These are phyloP conservation scores for Apodemus speciosus DNA, from an alignment of 2,113 vertebrate genomes.

Conservation along the genomic window DNA sequence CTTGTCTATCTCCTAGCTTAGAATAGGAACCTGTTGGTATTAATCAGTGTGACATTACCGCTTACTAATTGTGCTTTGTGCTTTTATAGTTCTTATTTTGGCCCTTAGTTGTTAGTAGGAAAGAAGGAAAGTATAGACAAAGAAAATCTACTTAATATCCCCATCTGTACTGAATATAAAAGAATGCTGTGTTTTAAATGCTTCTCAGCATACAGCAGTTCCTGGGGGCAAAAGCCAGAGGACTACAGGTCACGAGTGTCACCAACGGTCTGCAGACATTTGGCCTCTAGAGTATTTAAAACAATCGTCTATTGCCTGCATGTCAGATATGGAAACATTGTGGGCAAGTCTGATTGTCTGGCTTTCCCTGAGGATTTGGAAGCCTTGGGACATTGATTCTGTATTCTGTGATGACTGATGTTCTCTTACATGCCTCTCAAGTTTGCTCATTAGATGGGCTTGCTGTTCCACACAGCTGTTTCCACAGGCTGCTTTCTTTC, in stretches of 20 bases:
- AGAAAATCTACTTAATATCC: constrained; percentile 47
- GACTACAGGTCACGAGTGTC: background rate
- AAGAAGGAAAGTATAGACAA: constrained; percentile 23
- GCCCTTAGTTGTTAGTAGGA: constrained; percentile 58
- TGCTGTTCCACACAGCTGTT: background rate
- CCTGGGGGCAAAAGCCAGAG: background rate
- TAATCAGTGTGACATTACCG: constrained; percentile 49
- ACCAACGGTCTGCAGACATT: background rate
- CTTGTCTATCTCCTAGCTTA: constrained; percentile 2
- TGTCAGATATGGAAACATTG: constrained; percentile 1
- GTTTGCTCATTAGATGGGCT: background rate
- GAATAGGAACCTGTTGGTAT: constrained; percentile 9
- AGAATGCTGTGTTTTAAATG: background rate
- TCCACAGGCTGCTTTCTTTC: background rate
- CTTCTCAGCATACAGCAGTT: background rate
- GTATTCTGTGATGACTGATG: rapidly evolving
- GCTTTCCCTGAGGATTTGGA: background rate
- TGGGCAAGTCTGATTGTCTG: constrained; percentile 10
- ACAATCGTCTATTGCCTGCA: background rate
- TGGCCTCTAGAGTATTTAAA: background rate
- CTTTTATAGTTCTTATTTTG: constrained; percentile 64
- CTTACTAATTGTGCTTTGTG: constrained; percentile 61
- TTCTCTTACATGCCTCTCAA: background rate
- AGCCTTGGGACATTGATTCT: background rate
- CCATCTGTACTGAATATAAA: background rate